phyloP scores from a whole-genome alignment of 2,888 invertebrate genomes.

The Sesia apiformis region DNA sequence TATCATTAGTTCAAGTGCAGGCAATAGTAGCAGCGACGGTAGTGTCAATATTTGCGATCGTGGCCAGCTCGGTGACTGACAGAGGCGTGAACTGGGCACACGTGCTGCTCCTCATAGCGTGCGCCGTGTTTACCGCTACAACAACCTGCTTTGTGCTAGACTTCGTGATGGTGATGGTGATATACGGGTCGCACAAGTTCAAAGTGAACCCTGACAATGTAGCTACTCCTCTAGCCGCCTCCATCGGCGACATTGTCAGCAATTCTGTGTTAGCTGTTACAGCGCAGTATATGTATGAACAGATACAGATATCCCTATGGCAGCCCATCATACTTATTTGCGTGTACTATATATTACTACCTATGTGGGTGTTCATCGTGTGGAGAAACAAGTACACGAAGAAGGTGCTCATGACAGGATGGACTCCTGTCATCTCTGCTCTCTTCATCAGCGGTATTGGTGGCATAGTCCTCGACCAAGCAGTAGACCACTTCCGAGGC shows the following conservation, averaged over 20 bases:
- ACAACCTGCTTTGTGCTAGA: conserved; percentile 93
- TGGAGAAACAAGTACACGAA: conserved; percentile 89
- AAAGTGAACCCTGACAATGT: conserved; percentile 97
- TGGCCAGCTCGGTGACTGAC: conserved; percentile 82
- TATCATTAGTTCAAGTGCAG: conserved; percentile 89
- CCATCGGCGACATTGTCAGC: conserved; percentile 95
- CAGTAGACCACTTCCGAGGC: conserved; percentile 81
- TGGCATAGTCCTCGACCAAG: conserved; percentile 90
- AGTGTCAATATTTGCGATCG: conserved; percentile 88
- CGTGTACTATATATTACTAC: conserved; percentile 83
- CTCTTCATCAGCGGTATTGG: conserved; percentile 95
- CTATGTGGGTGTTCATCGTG: conserved; percentile 90
- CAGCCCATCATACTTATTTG: conserved; percentile 82
- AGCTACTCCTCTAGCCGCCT: conserved; percentile 96
- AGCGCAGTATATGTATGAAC: conserved; percentile 82
- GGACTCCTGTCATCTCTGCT: conserved; percentile 95
- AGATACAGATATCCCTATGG: conserved; percentile 81
- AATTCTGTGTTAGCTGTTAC: conserved; percentile 89
- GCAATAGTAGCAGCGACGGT: conserved; percentile 91
- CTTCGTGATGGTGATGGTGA: conserved; percentile 92
- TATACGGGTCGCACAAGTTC: conserved; percentile 86
- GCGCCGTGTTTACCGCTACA: conserved; percentile 92
- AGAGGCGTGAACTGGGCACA: conserved; percentile 80
- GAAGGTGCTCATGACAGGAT: conserved; percentile 90
- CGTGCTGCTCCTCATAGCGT: conserved; percentile 84